Conservation (phyloP, 2,797 vertebrate species). For the Gymnodraco acuticeps region DNA sequence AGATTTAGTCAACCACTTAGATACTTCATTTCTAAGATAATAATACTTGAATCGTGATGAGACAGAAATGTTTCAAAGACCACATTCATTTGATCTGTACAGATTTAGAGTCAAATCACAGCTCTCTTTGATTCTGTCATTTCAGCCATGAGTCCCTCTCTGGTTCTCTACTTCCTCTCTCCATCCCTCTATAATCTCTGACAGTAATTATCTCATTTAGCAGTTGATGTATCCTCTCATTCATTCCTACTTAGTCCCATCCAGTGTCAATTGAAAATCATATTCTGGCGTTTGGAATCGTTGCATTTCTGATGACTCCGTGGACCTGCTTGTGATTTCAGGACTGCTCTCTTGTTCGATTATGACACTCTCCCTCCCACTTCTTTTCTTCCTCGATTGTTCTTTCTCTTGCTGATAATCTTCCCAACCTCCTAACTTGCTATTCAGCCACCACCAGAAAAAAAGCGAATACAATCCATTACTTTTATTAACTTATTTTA, state of each 20-base stretch:
- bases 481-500: constrained; percentile 80
- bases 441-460: constrained; percentile 38
- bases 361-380: constrained; percentile 62
- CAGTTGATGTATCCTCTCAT: constrained; percentile 77
- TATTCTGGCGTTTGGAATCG: constrained; percentile 78
- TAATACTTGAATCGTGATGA: not conserved
- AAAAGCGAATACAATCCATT: constrained; percentile 69
- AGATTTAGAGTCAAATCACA: constrained; percentile 2
- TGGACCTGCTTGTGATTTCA: constrained; percentile 68
- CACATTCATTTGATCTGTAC: not conserved
- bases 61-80: not conserved
- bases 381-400: constrained; percentile 45
- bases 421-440: constrained; percentile 33
- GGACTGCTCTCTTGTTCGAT: constrained; percentile 69
- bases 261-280: constrained; percentile 77
- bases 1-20: not conserved
- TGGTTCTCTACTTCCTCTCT: constrained; percentile 27
- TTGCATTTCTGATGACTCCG: constrained; percentile 86
- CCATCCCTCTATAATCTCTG: constrained; percentile 61
- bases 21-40: not conserved
- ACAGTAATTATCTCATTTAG: constrained; percentile 81
- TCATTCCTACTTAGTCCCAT: constrained; percentile 72
- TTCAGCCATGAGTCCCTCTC: constrained; percentile 17
- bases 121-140: constrained; percentile 31
- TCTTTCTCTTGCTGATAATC: constrained; percentile 51